Evolutionary conservation across 2,888 invertebrate genomes (phyloP), one percentile per base, ranked within the genome.

Genomic region (Sialis lutaria): DNA sequence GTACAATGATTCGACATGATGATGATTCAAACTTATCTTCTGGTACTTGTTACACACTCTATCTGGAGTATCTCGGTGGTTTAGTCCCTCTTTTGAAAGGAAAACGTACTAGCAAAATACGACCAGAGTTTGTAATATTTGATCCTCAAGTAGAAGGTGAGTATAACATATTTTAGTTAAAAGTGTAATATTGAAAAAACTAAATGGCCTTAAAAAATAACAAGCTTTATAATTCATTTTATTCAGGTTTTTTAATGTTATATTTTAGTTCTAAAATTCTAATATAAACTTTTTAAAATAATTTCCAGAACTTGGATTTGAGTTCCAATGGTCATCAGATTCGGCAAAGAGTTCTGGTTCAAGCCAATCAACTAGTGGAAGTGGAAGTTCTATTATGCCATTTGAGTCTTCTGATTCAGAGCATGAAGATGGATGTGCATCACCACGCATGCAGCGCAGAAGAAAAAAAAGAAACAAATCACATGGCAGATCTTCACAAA

Each of bases 41-140:
- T 5, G 80, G 81, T 35, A 85, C 83, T 33, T 87, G 86, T 55
- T 90, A 89, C 61, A 89, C 88, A 0, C 67, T 89, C 9, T 97
- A 96, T 64, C 70, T 96, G 55, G 96, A 97, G 64, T 95, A 95
- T 65, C 73, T 96, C 34, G 97, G 97, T 4, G 97, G 97, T 1
- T 71, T 97, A 43, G 92, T 98, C 53, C 97, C 98, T 0, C 71
- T 98, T 47, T 73, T 98, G 9, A 93, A 96, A 62, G 97, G 96
- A 22, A 86, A 93, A 56, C 70, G 96, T 50, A 93, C 91, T 50
- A 95, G 95, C 64, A 96, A 96, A 69, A 87, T 98, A 53, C 75
- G 95, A 47, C 97, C 97, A 0, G 97, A 97, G 67, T 98, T 98
- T 65, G 91, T 97, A 48, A 96, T 98, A 58, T 92, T 88, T 62